Evolutionary conservation across 2,797 vertebrate genomes (phyloP).

Genomic region (Danio aesculapii): DNA sequence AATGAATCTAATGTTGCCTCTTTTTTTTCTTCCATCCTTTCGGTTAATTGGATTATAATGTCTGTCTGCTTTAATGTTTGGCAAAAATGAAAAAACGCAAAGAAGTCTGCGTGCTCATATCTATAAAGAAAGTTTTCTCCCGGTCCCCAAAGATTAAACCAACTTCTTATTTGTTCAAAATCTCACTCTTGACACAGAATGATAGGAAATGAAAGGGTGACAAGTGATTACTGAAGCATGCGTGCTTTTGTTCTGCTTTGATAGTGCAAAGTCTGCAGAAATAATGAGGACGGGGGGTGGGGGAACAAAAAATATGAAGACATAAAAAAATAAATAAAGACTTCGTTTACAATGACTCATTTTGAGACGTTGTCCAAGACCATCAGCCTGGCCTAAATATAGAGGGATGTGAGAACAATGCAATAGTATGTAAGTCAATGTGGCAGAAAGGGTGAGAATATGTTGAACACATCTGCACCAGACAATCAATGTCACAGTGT

Average conservation of each 20-base stretch:
- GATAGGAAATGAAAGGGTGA: conserved; percentile 71
- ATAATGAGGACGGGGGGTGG: conserved; percentile 42
- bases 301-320: conserved; percentile 8
- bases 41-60: conserved; percentile 83
- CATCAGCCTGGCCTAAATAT: conserved; percentile 71
- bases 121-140: conserved; percentile 72
- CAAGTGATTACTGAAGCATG: conserved; percentile 43
- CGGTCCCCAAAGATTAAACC: conserved; percentile 70
- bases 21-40: conserved; percentile 55
- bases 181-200: conserved; percentile 74
- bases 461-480: conserved; percentile 10
- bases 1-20: conserved; percentile 72
- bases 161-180: conserved; percentile 75
- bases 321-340: conserved; percentile 36
- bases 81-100: conserved; percentile 43
- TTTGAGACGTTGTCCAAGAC: conserved; percentile 47
- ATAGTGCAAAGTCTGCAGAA: conserved; percentile 47
- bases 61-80: conserved; percentile 77
- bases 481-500: conserved; percentile 47
- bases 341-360: conserved; percentile 21
- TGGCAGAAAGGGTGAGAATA: conserved; percentile 49
- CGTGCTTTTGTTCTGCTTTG: conserved; percentile 47
- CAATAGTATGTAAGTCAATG: conserved; percentile 34
- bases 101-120: conserved; percentile 69
- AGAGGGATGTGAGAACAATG: conserved; percentile 65